A percentile compares a stretch with the other conserved stretches of the same genome.
Conservation (phyloP, 2,113 vertebrate species). For the Phalacrocorax brasilianus region DNA sequence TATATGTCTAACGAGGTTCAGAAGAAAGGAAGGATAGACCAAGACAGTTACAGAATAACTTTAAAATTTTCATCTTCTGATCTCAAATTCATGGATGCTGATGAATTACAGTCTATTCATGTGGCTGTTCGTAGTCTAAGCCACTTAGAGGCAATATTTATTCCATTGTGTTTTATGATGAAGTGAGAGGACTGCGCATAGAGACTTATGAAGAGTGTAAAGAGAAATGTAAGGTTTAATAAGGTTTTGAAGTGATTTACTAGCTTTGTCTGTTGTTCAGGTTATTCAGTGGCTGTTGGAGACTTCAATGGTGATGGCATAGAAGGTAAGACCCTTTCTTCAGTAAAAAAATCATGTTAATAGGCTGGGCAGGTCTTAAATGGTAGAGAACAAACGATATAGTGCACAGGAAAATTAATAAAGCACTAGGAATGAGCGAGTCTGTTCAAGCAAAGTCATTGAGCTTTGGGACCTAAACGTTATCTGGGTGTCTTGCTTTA, state of each 20-base stretch:
- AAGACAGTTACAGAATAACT: not conserved
- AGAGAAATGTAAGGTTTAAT: not conserved
- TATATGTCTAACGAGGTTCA: not conserved
- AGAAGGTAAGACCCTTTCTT: constrained; percentile 79
- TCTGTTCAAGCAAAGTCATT: not conserved
- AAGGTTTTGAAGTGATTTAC: not conserved
- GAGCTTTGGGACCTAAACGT: not conserved
- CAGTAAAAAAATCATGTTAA: not conserved
- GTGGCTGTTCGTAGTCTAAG: not conserved
- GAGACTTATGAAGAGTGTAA: not conserved
- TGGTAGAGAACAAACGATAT: not conserved
- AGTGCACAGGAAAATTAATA: not conserved
- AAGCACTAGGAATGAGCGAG: not conserved
- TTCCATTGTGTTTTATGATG: not conserved
- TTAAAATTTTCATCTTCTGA: not conserved
- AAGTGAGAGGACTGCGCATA: not conserved
- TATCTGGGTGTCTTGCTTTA: not conserved
- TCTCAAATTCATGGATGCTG: not conserved
- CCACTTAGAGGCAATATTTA: not conserved
- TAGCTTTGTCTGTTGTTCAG: constrained; percentile 59
- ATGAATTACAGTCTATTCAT: not conserved
- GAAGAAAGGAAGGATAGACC: not conserved
- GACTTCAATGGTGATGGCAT: constrained; percentile 89
- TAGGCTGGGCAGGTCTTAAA: not conserved
- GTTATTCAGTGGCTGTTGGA: constrained; percentile 92